Percentiles rank a stretch among this genome's conserved stretches.
Evolutionary conservation across 2,797 vertebrate genomes (phyloP).

Genomic region (Sebastes steindachneri): DNA sequence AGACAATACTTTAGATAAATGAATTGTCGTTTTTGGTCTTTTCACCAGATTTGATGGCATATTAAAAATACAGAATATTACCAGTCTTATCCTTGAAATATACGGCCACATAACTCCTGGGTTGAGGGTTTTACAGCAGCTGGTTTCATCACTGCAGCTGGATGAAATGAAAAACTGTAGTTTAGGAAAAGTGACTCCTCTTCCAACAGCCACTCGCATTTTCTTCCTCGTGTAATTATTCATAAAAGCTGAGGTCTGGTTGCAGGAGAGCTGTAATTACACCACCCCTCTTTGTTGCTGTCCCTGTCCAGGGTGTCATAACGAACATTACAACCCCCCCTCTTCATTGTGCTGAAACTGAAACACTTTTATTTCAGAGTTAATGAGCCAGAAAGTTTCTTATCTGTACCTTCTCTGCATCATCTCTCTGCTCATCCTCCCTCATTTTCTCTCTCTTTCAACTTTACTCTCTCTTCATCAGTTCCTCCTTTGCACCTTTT

Average conservation of each 20-base stretch:
- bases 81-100: neutral
- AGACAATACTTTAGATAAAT: neutral
- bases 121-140: neutral
- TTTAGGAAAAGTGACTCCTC: constrained; percentile 10
- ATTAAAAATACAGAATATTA: neutral
- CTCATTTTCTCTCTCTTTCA: neutral
- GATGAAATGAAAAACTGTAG: neutral
- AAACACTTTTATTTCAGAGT: constrained; percentile 27
- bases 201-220: neutral
- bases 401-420: neutral
- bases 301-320: constrained; percentile 29
- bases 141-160: neutral
- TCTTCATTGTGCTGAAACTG: constrained; percentile 33
- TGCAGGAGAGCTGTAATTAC: constrained; percentile 60
- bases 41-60: neutral
- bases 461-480: neutral
- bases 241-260: constrained; percentile 20
- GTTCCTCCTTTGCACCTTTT: neutral
- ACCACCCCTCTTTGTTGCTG: constrained; percentile 23
- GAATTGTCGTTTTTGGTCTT: neutral
- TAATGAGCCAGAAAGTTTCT: constrained; percentile 62
- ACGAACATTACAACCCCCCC: constrained; percentile 13
- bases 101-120: neutral
- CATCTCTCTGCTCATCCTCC: neutral
- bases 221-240: constrained; percentile 50